These are phyloP conservation scores for Pelmatolapia mariae DNA, from an alignment of 2,113 vertebrate genomes.

Conservation along the genomic window DNA sequence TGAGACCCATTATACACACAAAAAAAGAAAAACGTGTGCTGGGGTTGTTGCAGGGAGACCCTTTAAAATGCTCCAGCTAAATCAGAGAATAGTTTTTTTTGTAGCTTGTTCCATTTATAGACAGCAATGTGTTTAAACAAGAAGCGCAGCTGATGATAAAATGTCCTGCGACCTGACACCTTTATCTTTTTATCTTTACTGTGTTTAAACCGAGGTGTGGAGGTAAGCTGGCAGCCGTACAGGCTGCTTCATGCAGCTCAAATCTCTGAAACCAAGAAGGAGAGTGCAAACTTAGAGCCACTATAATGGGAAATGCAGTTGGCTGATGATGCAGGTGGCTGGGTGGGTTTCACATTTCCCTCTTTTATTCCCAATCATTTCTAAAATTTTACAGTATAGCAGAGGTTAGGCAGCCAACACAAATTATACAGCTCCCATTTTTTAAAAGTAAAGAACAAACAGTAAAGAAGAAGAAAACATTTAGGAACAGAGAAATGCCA, in stretches of 20 bases:
- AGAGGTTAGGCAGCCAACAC: not conserved
- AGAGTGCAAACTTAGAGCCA: not conserved
- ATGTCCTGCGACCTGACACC: not conserved
- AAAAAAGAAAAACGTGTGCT: not conserved
- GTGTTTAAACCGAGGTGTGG: not conserved
- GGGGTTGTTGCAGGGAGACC: not conserved
- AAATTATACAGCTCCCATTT: not conserved
- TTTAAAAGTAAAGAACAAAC: not conserved
- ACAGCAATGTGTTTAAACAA: not conserved
- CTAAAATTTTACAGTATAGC: not conserved
- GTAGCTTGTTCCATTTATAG: not conserved
- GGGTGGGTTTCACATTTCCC: not conserved
- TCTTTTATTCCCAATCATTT: not conserved
- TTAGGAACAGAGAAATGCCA: not conserved
- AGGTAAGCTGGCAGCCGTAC: not conserved
- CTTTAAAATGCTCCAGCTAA: not conserved
- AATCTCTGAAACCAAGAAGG: not conserved
- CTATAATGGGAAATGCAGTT: not conserved
- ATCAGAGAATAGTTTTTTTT: not conserved
- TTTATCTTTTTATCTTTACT: not conserved
- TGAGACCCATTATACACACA: not conserved
- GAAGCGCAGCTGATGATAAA: not conserved
- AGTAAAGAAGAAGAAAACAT: not conserved
- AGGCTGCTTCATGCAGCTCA: not conserved
- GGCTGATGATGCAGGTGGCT: not conserved